Base-by-base conservation (phyloP, 2,888 invertebrate species). In the Dinocampus coccinellae region DNA sequence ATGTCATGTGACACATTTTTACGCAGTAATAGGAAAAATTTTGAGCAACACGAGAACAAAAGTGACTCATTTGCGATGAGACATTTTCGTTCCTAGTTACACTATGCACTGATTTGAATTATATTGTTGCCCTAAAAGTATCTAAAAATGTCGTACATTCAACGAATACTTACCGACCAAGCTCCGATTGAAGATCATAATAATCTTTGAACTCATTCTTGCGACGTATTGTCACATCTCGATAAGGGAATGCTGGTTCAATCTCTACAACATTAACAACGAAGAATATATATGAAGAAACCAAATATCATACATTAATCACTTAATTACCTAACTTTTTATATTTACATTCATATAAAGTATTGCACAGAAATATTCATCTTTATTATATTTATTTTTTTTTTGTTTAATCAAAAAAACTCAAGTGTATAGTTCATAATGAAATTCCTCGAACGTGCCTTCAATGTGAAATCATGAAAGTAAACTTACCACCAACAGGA, bases 401-500 rank as follows among this genome's bases (percentile, higher is more conserved):
- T 29, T n/a, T 36, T 0, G 24, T 10, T 20, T 36, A 29, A 11
- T 22, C 36, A 10, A 2, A 39, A 73, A 73, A 29, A 4, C n/a
- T n/a, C n/a, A n/a, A n/a, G n/a, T n/a, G n/a, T n/a, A n/a, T n/a
- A n/a, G n/a, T n/a, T n/a, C n/a, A n/a, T n/a, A n/a, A n/a, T n/a
- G n/a, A 29, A 29, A 29, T 13, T 61, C 34, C 1, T 11, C 34
- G 24, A 57, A 33, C 33, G 47, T 60, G 1, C 3, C 7, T 6
- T 3, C 3, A 3, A 47, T 16, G 16, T n/a, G n/a, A n/a, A n/a
- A n/a, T n/a, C n/a, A n/a, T n/a, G n/a, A n/a, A n/a, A n/a, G n/a
- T n/a, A n/a, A n/a, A 47, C 93, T 93, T 91, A 96, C 96, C 95
- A 89, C 95, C 95, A 82, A 95, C 92, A 77, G 96, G 96, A 88